Evolutionary conservation across 2,888 invertebrate genomes (phyloP).

Genomic region (Stenodera caucasica): DNA sequence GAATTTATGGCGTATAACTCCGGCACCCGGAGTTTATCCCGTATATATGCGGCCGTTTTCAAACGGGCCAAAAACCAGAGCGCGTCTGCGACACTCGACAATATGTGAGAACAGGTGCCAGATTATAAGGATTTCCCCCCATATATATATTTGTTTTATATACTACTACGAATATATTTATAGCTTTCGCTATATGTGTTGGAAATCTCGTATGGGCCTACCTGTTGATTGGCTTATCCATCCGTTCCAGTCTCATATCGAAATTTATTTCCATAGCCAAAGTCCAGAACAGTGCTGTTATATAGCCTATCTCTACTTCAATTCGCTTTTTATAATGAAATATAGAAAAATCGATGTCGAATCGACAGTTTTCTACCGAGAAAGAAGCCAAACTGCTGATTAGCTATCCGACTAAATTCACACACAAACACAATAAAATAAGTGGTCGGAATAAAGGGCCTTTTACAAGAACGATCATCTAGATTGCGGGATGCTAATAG

Average conservation of each 20-base stretch:
- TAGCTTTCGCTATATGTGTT: conserved; percentile 30
- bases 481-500: conserved; percentile 58
- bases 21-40: conserved; percentile 39
- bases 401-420: conserved; percentile 11
- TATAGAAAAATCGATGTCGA: too few relatives aligned
- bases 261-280: neutral
- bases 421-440: conserved; percentile 45
- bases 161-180: conserved; percentile 41
- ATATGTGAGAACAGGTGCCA: conserved; percentile 46
- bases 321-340: too few relatives aligned
- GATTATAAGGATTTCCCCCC: conserved; percentile 47
- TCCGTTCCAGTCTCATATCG: neutral
- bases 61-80: conserved; percentile 40
- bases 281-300: too few relatives aligned
- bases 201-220: conserved; percentile 13
- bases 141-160: conserved; percentile 48
- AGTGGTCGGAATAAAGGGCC: conserved; percentile 51
- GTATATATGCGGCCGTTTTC: too few relatives aligned
- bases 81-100: conserved; percentile 44
- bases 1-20: conserved; percentile 50
- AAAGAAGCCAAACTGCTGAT: neutral
- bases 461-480: conserved; percentile 56
- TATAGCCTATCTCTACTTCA: too few relatives aligned
- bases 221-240: conserved; percentile 33
- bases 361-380: neutral